Percentiles rank a stretch among this genome's conserved stretches.
phyloP scores from a whole-genome alignment of 2,888 invertebrate genomes.

The Leptothorax acervorum region DNA sequence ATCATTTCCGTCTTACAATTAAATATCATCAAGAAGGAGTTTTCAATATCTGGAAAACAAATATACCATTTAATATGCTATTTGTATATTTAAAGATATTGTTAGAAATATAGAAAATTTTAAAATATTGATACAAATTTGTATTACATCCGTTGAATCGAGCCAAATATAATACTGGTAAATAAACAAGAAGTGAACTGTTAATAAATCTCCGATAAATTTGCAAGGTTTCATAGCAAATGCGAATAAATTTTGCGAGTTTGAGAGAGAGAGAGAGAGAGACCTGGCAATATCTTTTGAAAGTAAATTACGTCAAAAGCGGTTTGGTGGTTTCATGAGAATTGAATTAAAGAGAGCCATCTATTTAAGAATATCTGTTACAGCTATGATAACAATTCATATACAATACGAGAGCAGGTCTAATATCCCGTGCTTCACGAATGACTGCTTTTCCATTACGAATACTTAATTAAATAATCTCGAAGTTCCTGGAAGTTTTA shows the following conservation, averaged over 20 bases:
- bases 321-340: constrained; percentile 41
- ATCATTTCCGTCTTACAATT: neutral
- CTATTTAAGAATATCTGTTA: constrained; percentile 56
- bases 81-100: neutral
- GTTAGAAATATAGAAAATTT: neutral
- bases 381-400: constrained; percentile 53
- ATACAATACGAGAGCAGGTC: constrained; percentile 47
- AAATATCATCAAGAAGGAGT: neutral
- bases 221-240: constrained; percentile 25
- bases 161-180: neutral
- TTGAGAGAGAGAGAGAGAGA: neutral
- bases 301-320: constrained; percentile 50
- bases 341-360: constrained; percentile 49
- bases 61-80: neutral
- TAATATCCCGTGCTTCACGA: constrained; percentile 67
- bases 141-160: neutral
- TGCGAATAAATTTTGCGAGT: constrained; percentile 33
- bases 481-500: constrained; percentile 59
- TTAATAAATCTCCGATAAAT: constrained; percentile 47
- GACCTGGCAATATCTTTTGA: constrained; percentile 43
- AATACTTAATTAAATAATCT: constrained; percentile 71
- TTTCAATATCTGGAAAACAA: neutral
- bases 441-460: constrained; percentile 67
- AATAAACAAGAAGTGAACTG: constrained; percentile 31
- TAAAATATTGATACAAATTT: neutral